These are phyloP conservation scores for Diploscapter pachys DNA, from an alignment of 1,140 invertebrate genomes.

Conservation along the genomic window DNA sequence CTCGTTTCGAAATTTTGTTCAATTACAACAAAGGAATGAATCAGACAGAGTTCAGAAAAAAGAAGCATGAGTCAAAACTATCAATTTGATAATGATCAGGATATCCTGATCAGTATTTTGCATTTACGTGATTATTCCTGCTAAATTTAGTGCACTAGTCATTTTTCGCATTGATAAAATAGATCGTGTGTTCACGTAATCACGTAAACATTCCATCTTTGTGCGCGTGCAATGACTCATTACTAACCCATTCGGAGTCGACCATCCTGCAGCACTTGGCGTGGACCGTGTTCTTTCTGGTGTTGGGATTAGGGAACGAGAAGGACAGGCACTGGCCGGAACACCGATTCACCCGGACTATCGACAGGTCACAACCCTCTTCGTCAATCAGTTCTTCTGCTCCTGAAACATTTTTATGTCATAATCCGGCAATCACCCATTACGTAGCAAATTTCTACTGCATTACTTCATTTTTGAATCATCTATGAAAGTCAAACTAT, in stretches of 20 bases:
- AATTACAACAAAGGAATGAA: too few relatives aligned
- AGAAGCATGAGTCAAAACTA: not conserved
- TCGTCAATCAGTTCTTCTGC: constrained; percentile 28
- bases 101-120: not conserved
- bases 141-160: not conserved
- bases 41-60: not conserved
- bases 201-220: not conserved
- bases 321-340: constrained; percentile 27
- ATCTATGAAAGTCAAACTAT: too few relatives aligned
- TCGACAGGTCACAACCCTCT: constrained; percentile 29
- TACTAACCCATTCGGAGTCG: constrained; percentile 27
- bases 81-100: not conserved
- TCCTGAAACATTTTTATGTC: constrained; percentile 4
- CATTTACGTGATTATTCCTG: not conserved
- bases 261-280: constrained; percentile 29
- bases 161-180: not conserved
- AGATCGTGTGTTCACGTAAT: not conserved
- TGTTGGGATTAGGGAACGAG: constrained; percentile 27
- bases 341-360: constrained; percentile 29
- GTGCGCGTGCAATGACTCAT: not conserved
- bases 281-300: constrained; percentile 17
- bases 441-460: too few relatives aligned
- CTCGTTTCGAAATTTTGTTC: too few relatives aligned
- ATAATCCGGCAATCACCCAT: too few relatives aligned
- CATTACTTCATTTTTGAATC: too few relatives aligned